Base-by-base conservation (phyloP, 2,113 vertebrate genomes). In the Eublepharis macularius region DNA sequence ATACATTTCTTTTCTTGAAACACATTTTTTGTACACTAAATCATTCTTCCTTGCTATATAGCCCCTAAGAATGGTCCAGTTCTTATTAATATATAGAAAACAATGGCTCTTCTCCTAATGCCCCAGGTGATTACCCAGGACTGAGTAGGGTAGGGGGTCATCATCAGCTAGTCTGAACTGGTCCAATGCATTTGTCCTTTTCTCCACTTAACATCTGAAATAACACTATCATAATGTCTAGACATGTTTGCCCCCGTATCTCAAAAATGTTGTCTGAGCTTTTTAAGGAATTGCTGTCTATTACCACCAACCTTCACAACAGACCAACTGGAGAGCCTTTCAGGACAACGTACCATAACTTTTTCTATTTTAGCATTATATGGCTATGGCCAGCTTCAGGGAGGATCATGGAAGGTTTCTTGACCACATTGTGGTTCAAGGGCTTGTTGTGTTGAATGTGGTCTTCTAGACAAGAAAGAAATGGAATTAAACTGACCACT, bases 381-480 rank as follows among this genome's bases (percentile, higher is more conserved):
- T 19, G 45, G 34, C 12, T n/a, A 74, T 17, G 75, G 51, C 70
- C 85, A 74, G 83, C 17, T 29, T 29, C 45, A n/a, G 26, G 76
- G 57, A 88, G 89, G 34, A 86, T 32, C 1, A 80, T 26, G 24
- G 63, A 34, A 17, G 10, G 82, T 79, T 90, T 90, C 34, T 91
- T 65, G 41, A 26, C 57, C 77, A 60, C 17, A 6, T 16, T 69
- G 74, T 32, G 43, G 76, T 66, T 92, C 75, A 41, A 10, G 65
- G 45, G 1, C 8, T 87, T 87, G 63, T 39, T 86, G 63, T 45
- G 87, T 90, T 79, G 74, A 54, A 69, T 80, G 60, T 26, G 88
- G 74, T 90, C 36, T 26, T 74, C 89, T 87, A 66, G 47, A 93
- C 88, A 78, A 79, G 65, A 69, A 41, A 80, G 82, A 81, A 72